Percentiles rank a stretch among this genome's conserved stretches.
phyloP scores from a whole-genome alignment of 2,113 vertebrate genomes.

The Stercorarius parasiticus region DNA sequence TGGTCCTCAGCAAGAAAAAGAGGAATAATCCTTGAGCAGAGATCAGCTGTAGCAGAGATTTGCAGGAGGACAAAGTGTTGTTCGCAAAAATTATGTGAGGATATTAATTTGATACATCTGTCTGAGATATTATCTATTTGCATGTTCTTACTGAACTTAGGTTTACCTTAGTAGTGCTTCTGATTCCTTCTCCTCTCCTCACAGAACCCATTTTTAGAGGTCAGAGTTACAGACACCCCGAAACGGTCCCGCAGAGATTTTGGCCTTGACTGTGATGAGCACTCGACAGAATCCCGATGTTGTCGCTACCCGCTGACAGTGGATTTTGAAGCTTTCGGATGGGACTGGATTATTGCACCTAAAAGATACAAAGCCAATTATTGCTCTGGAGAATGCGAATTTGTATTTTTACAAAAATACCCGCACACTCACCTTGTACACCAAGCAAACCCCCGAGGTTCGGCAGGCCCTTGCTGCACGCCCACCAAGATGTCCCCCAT shows the following conservation, averaged over 20 bases:
- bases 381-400: slow-evolving; percentile 97
- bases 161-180: not conserved
- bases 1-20: not conserved
- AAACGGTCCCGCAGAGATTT: slow-evolving; percentile 88
- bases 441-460: slow-evolving; percentile 92
- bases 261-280: slow-evolving; percentile 94
- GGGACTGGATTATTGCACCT: slow-evolving; percentile 99
- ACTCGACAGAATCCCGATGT: slow-evolving; percentile 91
- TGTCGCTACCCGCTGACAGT: slow-evolving; percentile 96
- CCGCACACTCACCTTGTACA: slow-evolving; percentile 97
- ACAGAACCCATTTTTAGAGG: slow-evolving; percentile 97
- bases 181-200: slow-evolving; percentile 29
- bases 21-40: not conserved
- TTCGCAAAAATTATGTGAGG: not conserved
- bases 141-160: not conserved
- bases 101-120: not conserved
- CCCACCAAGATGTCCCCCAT: slow-evolving; percentile 99
- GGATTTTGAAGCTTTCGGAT: slow-evolving; percentile 98
- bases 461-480: slow-evolving; percentile 94
- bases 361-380: slow-evolving; percentile 99
- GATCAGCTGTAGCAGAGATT: not conserved
- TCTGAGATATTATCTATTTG: not conserved
- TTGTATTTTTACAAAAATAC: slow-evolving; percentile 97
- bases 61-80: not conserved
- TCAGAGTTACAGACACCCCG: slow-evolving; percentile 91